Percentiles rank a stretch among this genome's conserved stretches.
Evolutionary conservation across 2,888 invertebrate genomes (phyloP).

Genomic region (Argyra leucocephala): DNA sequence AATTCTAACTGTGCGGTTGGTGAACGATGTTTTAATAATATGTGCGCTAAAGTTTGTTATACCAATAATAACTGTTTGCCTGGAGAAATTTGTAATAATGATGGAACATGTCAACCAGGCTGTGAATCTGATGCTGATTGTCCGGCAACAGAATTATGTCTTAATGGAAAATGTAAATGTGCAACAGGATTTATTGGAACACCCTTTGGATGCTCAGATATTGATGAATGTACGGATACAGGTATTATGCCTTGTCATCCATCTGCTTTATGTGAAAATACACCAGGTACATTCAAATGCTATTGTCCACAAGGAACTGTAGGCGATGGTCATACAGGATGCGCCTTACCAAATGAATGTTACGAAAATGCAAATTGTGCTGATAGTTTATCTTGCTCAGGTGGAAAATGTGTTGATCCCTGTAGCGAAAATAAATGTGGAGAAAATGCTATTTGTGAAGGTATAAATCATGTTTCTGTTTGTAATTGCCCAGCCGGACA

Average conservation of each 20-base stretch:
- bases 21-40: slow-evolving; percentile 68
- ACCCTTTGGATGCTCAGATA: slow-evolving; percentile 66
- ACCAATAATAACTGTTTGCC: slow-evolving; percentile 82
- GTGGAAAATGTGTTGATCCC: slow-evolving; percentile 71
- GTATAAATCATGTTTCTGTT: slow-evolving; percentile 58
- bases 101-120: slow-evolving; percentile 71
- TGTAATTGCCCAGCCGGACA: slow-evolving; percentile 74
- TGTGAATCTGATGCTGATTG: slow-evolving; percentile 76
- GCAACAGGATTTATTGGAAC: slow-evolving; percentile 64
- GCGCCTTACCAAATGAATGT: slow-evolving; percentile 68
- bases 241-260: slow-evolving; percentile 60
- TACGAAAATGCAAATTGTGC: slow-evolving; percentile 63
- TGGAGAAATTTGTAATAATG: slow-evolving; percentile 74
- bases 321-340: slow-evolving; percentile 65
- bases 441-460: slow-evolving; percentile 63
- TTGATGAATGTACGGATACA: slow-evolving; percentile 67
- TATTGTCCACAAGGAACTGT: slow-evolving; percentile 68
- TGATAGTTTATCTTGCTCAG: slow-evolving; percentile 63
- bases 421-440: slow-evolving; percentile 67
- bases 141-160: slow-evolving; percentile 65
- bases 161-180: slow-evolving; percentile 66
- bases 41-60: slow-evolving; percentile 78
- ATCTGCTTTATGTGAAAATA: slow-evolving; percentile 68
- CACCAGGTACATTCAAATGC: slow-evolving; percentile 71
- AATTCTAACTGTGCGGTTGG: slow-evolving; percentile 69